These are phyloP conservation scores for Periophthalmodon schlosseri DNA, from an alignment of 2,113 vertebrate genomes.

Conservation along the genomic window DNA sequence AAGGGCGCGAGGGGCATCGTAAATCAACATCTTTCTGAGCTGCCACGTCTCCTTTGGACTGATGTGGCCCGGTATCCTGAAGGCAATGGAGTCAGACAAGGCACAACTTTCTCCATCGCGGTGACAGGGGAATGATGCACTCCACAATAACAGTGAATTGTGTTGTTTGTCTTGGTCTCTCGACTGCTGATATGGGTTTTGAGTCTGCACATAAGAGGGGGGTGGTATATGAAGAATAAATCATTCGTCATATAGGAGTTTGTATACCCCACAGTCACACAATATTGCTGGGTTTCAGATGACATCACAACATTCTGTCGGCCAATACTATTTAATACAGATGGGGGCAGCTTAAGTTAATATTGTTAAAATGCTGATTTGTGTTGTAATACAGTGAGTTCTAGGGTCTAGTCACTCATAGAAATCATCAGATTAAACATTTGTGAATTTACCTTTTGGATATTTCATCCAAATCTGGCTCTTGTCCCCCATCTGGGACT, in stretches of 20 bases:
- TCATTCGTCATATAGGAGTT: constrained; percentile 1
- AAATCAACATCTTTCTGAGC: constrained; percentile 74
- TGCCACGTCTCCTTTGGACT: constrained; percentile 67
- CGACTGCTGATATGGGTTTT: background rate
- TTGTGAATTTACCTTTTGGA: too few relatives aligned
- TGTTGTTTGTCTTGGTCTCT: constrained; percentile 20
- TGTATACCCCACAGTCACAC: background rate
- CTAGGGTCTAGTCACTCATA: too few relatives aligned
- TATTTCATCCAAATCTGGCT: too few relatives aligned
- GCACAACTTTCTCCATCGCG: constrained; percentile 44
- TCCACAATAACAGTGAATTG: constrained; percentile 39
- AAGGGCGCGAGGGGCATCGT: constrained; percentile 64
- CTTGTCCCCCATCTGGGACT: too few relatives aligned
- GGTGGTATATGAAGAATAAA: background rate
- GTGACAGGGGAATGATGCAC: constrained; percentile 54
- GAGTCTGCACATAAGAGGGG: background rate
- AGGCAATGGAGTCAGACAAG: constrained; percentile 48
- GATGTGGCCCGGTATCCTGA: constrained; percentile 55
- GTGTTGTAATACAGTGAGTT: too few relatives aligned
- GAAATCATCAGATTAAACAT: too few relatives aligned
- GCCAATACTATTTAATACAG: too few relatives aligned
- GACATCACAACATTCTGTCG: too few relatives aligned
- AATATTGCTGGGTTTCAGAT: background rate
- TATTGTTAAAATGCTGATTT: too few relatives aligned
- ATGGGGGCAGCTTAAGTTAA: too few relatives aligned